Evolutionary conservation across 2,888 invertebrate genomes (phyloP).

Genomic region (Mythimna lalbum): DNA sequence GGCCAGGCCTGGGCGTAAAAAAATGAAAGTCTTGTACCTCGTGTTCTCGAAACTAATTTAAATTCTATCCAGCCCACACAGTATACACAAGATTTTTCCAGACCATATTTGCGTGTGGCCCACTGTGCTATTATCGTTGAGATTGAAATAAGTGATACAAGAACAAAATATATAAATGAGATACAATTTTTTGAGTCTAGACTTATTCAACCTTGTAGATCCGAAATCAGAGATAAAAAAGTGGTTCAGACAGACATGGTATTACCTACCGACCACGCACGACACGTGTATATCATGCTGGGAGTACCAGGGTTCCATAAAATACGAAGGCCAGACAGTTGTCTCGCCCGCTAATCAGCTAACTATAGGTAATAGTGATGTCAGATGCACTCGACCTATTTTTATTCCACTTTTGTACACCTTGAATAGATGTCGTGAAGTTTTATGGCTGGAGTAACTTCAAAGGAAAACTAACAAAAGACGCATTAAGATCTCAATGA

Average conservation of each 20-base stretch:
- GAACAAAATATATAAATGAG: neutral
- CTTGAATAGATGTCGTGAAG: constrained; percentile 46
- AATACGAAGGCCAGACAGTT: constrained; percentile 41
- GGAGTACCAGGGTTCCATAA: constrained; percentile 50
- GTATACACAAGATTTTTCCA: constrained; percentile 26
- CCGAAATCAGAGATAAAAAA: constrained; percentile 20
- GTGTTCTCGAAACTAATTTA: constrained; percentile 56
- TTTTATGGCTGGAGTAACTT: constrained; percentile 42
- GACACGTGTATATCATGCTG: constrained; percentile 41
- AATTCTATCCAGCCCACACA: constrained; percentile 60
- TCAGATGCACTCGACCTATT: constrained; percentile 55
- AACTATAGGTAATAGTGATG: constrained; percentile 37
- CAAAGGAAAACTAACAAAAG: constrained; percentile 55
- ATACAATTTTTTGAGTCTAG: constrained; percentile 26
- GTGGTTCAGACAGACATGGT: constrained; percentile 26
- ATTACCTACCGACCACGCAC: constrained; percentile 25
- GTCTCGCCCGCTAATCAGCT: constrained; percentile 45
- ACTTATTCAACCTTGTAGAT: constrained; percentile 25
- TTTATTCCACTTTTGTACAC: constrained; percentile 24
- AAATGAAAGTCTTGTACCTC: constrained; percentile 29
- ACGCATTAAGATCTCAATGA: constrained; percentile 56
- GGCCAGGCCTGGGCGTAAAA: neutral
- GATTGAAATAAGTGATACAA: neutral
- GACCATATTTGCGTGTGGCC: constrained; percentile 19
- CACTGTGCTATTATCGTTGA: constrained; percentile 20